Evolutionary conservation across 2,888 invertebrate genomes (phyloP).

Genomic region (Allophyes oxyacanthae): DNA sequence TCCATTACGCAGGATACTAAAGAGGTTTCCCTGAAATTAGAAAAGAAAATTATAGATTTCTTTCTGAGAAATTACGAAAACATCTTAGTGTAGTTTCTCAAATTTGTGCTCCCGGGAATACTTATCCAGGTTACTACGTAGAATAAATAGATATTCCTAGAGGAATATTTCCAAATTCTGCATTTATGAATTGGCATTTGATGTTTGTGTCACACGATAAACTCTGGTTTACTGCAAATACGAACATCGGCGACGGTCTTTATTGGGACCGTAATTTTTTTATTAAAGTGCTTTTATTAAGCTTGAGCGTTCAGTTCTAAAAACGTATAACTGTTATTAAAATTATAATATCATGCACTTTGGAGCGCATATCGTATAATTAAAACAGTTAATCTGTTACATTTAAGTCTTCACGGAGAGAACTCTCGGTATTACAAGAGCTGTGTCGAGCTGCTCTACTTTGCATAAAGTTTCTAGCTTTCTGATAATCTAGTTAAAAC

Average conservation of each 20-base stretch:
- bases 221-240: slow-evolving; percentile 49
- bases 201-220: slow-evolving; percentile 39
- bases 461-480: slow-evolving; percentile 35
- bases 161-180: slow-evolving; percentile 18
- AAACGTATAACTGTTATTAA: slow-evolving; percentile 21
- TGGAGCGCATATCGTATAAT: slow-evolving; percentile 24
- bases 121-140: slow-evolving; percentile 10
- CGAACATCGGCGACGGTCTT: slow-evolving; percentile 17
- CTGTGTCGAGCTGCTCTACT: slow-evolving; percentile 33
- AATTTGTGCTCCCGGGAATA: slow-evolving; percentile 9
- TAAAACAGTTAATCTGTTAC: slow-evolving; percentile 29
- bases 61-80: slow-evolving; percentile 13
- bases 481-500: slow-evolving; percentile 33
- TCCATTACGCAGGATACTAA: slow-evolving; percentile 9
- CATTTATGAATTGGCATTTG: slow-evolving; percentile 18
- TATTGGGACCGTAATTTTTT: slow-evolving; percentile 27
- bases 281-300: slow-evolving; percentile 38
- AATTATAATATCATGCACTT: slow-evolving; percentile 26
- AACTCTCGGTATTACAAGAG: slow-evolving; percentile 26
- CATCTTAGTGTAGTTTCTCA: slow-evolving; percentile 1
- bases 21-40: slow-evolving; percentile 14
- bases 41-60: slow-evolving; percentile 12
- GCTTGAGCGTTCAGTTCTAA: slow-evolving; percentile 3
- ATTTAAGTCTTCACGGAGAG: slow-evolving; percentile 20
- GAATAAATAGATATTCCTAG: slow-evolving; percentile 1